Evolutionary conservation across 2,797 vertebrate species (phyloP).

Genomic region (Orientallactaga sibirica): DNA sequence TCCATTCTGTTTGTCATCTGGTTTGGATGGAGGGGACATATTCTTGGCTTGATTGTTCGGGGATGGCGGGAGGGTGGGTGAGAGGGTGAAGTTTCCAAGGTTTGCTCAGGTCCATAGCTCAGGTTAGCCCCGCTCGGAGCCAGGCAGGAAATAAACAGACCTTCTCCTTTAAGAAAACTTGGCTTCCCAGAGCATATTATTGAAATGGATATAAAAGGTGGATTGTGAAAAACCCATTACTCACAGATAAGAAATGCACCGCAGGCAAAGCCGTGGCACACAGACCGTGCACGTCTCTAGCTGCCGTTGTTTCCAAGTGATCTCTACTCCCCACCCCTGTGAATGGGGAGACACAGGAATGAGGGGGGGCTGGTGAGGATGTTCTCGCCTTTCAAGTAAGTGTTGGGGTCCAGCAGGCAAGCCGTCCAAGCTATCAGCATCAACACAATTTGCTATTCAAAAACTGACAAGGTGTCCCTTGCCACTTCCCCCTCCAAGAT

Average conservation of each 20-base stretch:
- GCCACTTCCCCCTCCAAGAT: slow-evolving; percentile 76
- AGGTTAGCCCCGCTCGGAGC: neutral
- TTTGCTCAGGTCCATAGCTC: neutral
- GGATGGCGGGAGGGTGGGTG: neutral
- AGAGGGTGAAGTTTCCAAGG: neutral
- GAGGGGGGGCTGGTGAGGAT: neutral
- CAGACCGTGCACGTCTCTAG: slow-evolving; percentile 78
- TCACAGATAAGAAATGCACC: slow-evolving; percentile 89
- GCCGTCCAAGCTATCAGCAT: slow-evolving; percentile 66
- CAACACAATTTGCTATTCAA: slow-evolving; percentile 78
- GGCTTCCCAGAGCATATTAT: slow-evolving; percentile 81
- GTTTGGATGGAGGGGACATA: neutral
- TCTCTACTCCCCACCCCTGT: neutral
- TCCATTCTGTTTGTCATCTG: neutral
- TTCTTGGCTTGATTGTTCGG: neutral
- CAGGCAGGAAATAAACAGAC: slow-evolving; percentile 63
- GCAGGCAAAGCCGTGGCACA: slow-evolving; percentile 82
- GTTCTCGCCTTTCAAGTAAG: slow-evolving; percentile 60
- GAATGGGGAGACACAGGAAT: neutral
- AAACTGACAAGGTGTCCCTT: slow-evolving; percentile 71
- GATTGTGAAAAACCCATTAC: slow-evolving; percentile 89
- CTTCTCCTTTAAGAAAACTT: slow-evolving; percentile 89
- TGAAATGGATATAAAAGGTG: slow-evolving; percentile 87
- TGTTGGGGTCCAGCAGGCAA: slow-evolving; percentile 47
- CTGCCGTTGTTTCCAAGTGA: slow-evolving; percentile 73